Evolutionary conservation across 1,140 invertebrate genomes (phyloP), one percentile per base, ranked within the genome.

Genomic region (Notospermus geniculatus): DNA sequence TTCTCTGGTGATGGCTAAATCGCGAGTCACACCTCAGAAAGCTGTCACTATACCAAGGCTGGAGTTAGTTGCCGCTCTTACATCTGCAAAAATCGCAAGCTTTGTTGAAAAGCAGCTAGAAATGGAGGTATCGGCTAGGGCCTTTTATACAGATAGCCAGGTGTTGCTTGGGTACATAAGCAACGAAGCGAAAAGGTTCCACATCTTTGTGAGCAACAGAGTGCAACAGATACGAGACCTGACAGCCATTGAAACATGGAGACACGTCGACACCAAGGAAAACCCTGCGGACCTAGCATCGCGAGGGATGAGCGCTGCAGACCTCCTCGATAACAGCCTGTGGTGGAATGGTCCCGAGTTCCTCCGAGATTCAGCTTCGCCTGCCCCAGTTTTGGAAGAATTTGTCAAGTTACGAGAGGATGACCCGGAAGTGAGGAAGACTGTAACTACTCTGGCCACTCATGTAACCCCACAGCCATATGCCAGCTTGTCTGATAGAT

Each of bases 81-180:
- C 60, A 4, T 52, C 62, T 29, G 45, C 36, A 9, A 32, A 36
- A n/a, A 30, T 60, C 7, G 45, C 22, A 9, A 22, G 11, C 9
- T n/a, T 46, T 11, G 15, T 53, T 7, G 1, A 53, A 23, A 41
- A 54, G 28, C 39, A 64, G 43, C 19, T 62, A 15, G 22, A 61
- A 9, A 23, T 61, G 4, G 4, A 59, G 17, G 39, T 61, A n/a
- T 13, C n/a, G 13, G 25, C 46, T 11, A 23, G 54, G 27, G 19
- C 19, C 28, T 64, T 54, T 46, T 64, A 57, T 45, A 64, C 57
- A 25, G 62, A 64, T 41, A 56, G 50, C n/a, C 28, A 65, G 28
- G 41, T 63, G 27, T 60, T 63, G n/a, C 52, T 65, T 23, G 28
- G 39, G 19, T 65, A 65, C 55, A 57, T 65, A 1, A n/a, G n/a